Conservation (phyloP, 2,888 invertebrate genomes). For the Amblyjoppa fuscipennis region DNA sequence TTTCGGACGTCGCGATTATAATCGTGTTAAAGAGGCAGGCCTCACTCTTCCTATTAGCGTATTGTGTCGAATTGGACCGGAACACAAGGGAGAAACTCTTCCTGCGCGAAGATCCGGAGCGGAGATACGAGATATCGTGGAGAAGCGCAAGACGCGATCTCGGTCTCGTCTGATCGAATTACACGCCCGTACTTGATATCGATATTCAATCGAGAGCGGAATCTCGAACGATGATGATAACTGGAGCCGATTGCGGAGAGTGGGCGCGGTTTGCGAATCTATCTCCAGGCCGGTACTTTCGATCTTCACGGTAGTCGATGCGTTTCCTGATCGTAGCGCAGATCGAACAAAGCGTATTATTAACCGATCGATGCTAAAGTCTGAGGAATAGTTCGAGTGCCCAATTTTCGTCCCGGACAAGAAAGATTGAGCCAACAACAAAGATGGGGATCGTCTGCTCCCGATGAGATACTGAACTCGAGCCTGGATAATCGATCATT, state of each 20-base stretch:
- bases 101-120: slow-evolving; percentile 65
- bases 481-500: no score
- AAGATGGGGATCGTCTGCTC: no score
- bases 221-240: slow-evolving; percentile 25
- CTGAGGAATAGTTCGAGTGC: not conserved
- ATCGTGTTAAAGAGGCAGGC: not conserved
- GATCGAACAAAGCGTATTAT: not conserved
- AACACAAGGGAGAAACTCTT: slow-evolving; percentile 66
- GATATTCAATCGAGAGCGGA: slow-evolving; percentile 32
- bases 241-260: not conserved
- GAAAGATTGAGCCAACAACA: not conserved
- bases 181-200: not conserved
- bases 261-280: not conserved
- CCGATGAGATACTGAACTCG: no score
- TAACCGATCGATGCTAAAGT: not conserved
- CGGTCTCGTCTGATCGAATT: slow-evolving; percentile 10
- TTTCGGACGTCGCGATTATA: slow-evolving; percentile 17
- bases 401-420: not conserved
- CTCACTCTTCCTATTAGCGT: slow-evolving; percentile 65
- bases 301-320: not conserved
- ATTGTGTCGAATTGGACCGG: slow-evolving; percentile 71
- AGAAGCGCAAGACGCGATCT: not conserved
- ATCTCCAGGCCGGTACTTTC: not conserved
- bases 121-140: slow-evolving; percentile 44
- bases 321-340: not conserved